phyloP scores from a whole-genome alignment of 2,888 invertebrate genomes.

The Dryocosmus kuriphilus region DNA sequence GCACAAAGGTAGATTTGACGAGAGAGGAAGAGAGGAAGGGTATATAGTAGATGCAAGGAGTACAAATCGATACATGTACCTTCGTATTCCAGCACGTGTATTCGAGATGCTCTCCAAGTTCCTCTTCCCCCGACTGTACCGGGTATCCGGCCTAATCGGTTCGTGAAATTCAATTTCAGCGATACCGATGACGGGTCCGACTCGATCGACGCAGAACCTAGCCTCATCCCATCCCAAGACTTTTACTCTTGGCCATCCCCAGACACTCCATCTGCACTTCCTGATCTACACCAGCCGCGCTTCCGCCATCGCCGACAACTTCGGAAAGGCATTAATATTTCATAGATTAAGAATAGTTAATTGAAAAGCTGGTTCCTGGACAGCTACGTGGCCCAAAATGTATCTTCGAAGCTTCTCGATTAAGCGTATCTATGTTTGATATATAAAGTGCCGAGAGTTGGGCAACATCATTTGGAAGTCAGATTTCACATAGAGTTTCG shows the following conservation, averaged over 20 bases:
- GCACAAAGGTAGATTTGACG: background rate
- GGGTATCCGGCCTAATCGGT: slow-evolving; percentile 55
- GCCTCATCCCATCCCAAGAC: slow-evolving; percentile 48
- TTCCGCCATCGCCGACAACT: slow-evolving; percentile 43
- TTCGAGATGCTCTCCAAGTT: slow-evolving; percentile 27
- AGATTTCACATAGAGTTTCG: slow-evolving; percentile 19
- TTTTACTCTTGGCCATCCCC: slow-evolving; percentile 18
- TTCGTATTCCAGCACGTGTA: slow-evolving; percentile 23
- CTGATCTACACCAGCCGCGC: slow-evolving; percentile 17
- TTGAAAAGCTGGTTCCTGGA: slow-evolving; percentile 45
- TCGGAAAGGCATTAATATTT: slow-evolving; percentile 48
- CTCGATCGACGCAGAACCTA: slow-evolving; percentile 54
- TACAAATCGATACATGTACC: slow-evolving; percentile 35
- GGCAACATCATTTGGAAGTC: background rate
- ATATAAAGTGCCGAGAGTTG: background rate
- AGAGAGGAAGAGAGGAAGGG: background rate
- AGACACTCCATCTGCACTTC: slow-evolving; percentile 22
- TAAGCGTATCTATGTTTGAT: background rate
- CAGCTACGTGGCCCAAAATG: background rate
- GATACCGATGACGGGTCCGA: slow-evolving; percentile 58
- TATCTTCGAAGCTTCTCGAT: slow-evolving; percentile 8
- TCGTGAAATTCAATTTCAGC: slow-evolving; percentile 65
- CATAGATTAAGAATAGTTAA: slow-evolving; percentile 53
- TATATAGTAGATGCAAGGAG: slow-evolving; percentile 24
- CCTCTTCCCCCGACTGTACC: slow-evolving; percentile 19